Evolutionary conservation across 1,140 invertebrate species (phyloP), one percentile per base, ranked within the genome.

Genomic region (Scaptodrosophila lebanonensis): DNA sequence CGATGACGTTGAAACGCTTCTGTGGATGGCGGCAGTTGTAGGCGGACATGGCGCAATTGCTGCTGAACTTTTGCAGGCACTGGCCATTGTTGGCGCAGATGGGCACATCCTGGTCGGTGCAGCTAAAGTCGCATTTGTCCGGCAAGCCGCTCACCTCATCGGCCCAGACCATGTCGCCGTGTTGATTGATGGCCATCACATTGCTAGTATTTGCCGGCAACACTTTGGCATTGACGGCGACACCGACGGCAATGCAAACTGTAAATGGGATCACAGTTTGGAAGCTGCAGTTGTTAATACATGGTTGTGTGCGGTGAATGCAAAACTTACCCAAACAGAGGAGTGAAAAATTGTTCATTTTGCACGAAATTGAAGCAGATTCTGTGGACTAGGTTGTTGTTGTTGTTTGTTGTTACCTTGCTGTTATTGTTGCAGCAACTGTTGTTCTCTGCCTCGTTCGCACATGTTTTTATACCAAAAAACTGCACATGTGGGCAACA

Each of bases 21-120:
- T 73, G 72, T 1, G 79, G 79, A 67, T 83, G 65, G 11, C 68
- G 67, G n/a, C 79, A 83, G 17, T 83, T 83, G 56, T 83, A 79
- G 27, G 79, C 56, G 8, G 61, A 5, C 72, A 83, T 73, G 27
- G 61, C 56, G 40, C 79, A 83, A 27, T 38, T 48, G 1, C 77
- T 79, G 16, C 60, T 57, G 40, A 83, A 83, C 16, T 62, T 25
- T 9, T 83, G 68, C 25, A 79, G 36, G 54, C 79, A 83, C 48
- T 83, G 72, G 11, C 79, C 77, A 17, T 83, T 83, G 12, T 40
- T 35, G 53, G 77, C 77, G 16, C 79, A 83, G 0, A 83, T 58
- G 7, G 60, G 52, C 2, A 65, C 11, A 38, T 83, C 77, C 7
- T 27, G 43, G 18, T 67, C 44, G 3, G 59, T 22, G 7, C 79